A percentile compares a stretch with the other conserved stretches of the same genome.
Evolutionary conservation across 23 tunicate species (phyloP).

Genomic region (Ascidia mentula): DNA sequence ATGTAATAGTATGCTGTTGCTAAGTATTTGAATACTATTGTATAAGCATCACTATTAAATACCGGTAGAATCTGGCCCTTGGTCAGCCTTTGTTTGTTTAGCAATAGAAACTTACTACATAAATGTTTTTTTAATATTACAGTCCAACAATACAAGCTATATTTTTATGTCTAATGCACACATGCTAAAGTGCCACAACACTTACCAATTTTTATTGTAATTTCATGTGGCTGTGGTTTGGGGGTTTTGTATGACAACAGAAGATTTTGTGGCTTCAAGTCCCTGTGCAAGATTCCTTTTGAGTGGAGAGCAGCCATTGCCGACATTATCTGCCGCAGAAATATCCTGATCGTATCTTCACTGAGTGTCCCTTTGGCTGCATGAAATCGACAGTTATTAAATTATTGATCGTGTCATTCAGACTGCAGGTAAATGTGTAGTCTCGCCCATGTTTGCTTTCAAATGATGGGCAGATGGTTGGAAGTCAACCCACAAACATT

Average conservation of each 20-base stretch:
- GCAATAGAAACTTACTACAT: too few relatives aligned
- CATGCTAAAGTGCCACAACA: not conserved
- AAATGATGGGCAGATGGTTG: not conserved
- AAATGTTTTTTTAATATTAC: too few relatives aligned
- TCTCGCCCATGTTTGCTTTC: not conserved
- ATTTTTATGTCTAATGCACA: too few relatives aligned
- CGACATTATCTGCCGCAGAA: slow-evolving; percentile 82
- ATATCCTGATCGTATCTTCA: slow-evolving; percentile 82
- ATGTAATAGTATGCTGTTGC: too few relatives aligned
- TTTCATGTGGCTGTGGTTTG: slow-evolving; percentile 67
- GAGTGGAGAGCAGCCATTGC: slow-evolving; percentile 87
- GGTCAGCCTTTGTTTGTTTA: too few relatives aligned
- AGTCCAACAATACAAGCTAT: too few relatives aligned
- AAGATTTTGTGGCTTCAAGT: slow-evolving; percentile 95
- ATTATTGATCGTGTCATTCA: not conserved
- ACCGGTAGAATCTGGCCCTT: too few relatives aligned
- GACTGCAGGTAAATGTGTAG: too few relatives aligned
- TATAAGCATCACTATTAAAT: too few relatives aligned
- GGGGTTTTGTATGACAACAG: slow-evolving; percentile 66
- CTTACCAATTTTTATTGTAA: slow-evolving; percentile 88
- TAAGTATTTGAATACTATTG: too few relatives aligned
- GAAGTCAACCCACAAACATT: not conserved
- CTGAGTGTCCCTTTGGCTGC: slow-evolving; percentile 78
- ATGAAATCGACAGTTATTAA: not conserved
- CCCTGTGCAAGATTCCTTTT: slow-evolving; percentile 92